These are phyloP conservation scores for Nezara viridula DNA, from an alignment of 2,888 invertebrate genomes.

Conservation along the genomic window DNA sequence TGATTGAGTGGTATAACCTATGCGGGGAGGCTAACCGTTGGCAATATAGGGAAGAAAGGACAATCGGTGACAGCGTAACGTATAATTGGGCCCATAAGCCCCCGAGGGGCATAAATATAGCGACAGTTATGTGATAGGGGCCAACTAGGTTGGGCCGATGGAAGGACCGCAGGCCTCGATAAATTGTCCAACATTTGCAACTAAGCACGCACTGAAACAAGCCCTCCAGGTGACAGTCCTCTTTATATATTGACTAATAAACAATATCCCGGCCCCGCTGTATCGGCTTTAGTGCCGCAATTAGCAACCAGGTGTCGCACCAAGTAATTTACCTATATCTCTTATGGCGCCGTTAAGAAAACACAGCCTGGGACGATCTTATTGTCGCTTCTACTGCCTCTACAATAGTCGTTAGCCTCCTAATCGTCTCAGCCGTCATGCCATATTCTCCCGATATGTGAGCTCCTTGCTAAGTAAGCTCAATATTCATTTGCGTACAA, in stretches of 20 bases:
- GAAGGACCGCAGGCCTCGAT: conserved; percentile 51
- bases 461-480: neutral
- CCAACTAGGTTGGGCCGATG: conserved; percentile 54
- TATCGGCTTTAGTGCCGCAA: conserved; percentile 56
- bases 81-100: conserved; percentile 40
- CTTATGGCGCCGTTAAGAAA: conserved; percentile 44
- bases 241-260: conserved; percentile 64
- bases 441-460: neutral
- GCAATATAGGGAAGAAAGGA: conserved; percentile 43
- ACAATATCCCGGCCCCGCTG: conserved; percentile 58
- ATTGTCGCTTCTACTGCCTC: conserved; percentile 5
- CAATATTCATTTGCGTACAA: conserved; percentile 16
- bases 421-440: neutral
- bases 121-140: conserved; percentile 32
- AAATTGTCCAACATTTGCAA: conserved; percentile 64
- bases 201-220: conserved; percentile 63
- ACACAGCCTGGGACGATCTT: neutral
- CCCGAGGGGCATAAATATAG: conserved; percentile 18
- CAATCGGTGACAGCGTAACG: conserved; percentile 24
- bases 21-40: neutral
- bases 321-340: conserved; percentile 42
- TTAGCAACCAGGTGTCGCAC: conserved; percentile 48
- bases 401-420: conserved; percentile 27
- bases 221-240: conserved; percentile 57
- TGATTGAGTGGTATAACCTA: neutral